Percentiles rank a stretch among this genome's conserved stretches.
phyloP scores from a whole-genome alignment of 2,797 vertebrate species.

The Melanotaenia trifasciata region DNA sequence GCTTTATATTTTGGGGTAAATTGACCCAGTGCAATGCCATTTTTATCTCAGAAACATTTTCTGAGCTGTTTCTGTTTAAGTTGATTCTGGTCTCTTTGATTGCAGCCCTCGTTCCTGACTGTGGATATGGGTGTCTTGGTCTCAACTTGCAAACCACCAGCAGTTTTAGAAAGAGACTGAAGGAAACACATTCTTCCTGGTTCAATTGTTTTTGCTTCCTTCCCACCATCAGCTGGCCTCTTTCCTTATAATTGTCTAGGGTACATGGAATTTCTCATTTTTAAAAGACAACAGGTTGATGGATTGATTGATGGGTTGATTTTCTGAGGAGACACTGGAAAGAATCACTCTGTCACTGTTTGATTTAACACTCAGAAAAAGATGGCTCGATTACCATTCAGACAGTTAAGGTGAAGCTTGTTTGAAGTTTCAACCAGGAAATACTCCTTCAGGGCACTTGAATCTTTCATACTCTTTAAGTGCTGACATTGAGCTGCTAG shows the following conservation, averaged over 20 bases:
- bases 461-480: constrained; percentile 2
- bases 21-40: neutral
- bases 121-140: constrained; percentile 25
- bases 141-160: constrained; percentile 36
- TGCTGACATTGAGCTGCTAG: constrained; percentile 19
- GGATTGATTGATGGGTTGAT: constrained; percentile 47
- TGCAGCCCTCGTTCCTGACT: constrained; percentile 7
- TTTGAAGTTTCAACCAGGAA: constrained; percentile 34
- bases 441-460: constrained; percentile 33
- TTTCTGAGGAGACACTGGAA: constrained; percentile 31
- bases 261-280: constrained; percentile 9
- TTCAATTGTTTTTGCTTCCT: constrained; percentile 29
- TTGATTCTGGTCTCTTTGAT: constrained; percentile 5
- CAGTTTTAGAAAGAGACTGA: constrained; percentile 21
- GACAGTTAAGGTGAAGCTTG: neutral
- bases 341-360: constrained; percentile 18
- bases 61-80: constrained; percentile 1
- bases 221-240: constrained; percentile 42
- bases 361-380: constrained; percentile 28
- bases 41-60: neutral
- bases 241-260: constrained; percentile 15
- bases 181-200: constrained; percentile 38
- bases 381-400: constrained; percentile 27
- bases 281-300: neutral
- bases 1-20: constrained; percentile 10